Base-by-base conservation (phyloP, 2,888 invertebrate genomes). In the Drosophila limbata region DNA sequence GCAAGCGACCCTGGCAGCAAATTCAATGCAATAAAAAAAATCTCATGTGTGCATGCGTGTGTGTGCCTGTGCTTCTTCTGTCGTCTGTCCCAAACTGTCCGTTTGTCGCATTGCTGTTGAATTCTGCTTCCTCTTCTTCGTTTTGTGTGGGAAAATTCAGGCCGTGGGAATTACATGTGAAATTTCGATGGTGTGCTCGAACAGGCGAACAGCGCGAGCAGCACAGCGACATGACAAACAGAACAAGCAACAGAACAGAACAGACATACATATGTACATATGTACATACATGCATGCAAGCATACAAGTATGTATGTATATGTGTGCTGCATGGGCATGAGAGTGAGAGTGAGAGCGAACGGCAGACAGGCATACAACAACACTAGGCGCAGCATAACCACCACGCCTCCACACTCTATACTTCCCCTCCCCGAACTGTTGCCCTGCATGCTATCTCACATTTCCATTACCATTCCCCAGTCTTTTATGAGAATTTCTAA, bases 91-190 rank as follows among this genome's bases (percentile, higher is more conserved):
- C 77, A 73, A 56, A 55, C 60, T 65, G 78, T 66, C 79, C 77
- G 74, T 80, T 73, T 71, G 81, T 73, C 83, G 77, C 75, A 74
- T 75, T 80, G 74, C 73, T 80, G 78, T 73, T 83, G 85, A 73
- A 74, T 74, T 76, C 79, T 84, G 81, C 83, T 85, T 77, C 80
- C 73, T 82, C 82, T 83, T 87, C 85, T 79, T 79, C 84, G 69
- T 55, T 77, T 79, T 85, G 86, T 91, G 92, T 92, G 92, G 92
- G 92, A 92, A 92, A 91, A 92, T 91, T 91, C 89, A 90, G 90
- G 91, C 91, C 92, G 92, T 92, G 92, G 92, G 92, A 92, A 92
- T 92, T 92, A 92, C 91, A 91, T 91, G 84, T 91, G 90, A 91
- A 92, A 92, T 92, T 92, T 92, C 88, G 91, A 92, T 92, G 92